These are phyloP conservation scores for Dryadula phaetusa DNA, from an alignment of 2,888 invertebrate species.

Conservation along the genomic window DNA sequence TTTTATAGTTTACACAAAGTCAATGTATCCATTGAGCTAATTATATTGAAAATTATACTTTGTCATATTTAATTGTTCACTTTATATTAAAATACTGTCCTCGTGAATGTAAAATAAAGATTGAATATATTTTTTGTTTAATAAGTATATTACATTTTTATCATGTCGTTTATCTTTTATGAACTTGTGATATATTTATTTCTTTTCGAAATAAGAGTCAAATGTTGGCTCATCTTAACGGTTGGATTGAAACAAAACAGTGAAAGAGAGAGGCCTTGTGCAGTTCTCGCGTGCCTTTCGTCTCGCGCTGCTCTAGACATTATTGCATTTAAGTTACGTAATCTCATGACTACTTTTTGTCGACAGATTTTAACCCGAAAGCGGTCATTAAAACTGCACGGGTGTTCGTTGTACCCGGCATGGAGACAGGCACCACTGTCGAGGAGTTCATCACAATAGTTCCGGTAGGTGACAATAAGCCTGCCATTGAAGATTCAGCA, in stretches of 20 bases:
- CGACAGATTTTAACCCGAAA: slow-evolving; percentile 69
- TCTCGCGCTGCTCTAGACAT: slow-evolving; percentile 56
- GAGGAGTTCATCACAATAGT: slow-evolving; percentile 86
- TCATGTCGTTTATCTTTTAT: no score
- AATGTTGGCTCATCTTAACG: slow-evolving; percentile 12
- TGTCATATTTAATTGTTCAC: background rate
- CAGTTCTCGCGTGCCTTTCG: slow-evolving; percentile 64
- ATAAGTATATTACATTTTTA: background rate
- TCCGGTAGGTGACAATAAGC: slow-evolving; percentile 81
- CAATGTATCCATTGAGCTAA: no score
- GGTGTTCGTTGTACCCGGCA: slow-evolving; percentile 71
- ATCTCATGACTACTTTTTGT: slow-evolving; percentile 69
- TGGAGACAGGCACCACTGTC: slow-evolving; percentile 75
- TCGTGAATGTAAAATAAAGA: no score
- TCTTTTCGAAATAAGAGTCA: background rate
- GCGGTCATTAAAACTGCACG: slow-evolving; percentile 59
- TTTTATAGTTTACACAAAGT: no score
- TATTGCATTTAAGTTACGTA: slow-evolving; percentile 66
- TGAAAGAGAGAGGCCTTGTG: slow-evolving; percentile 75
- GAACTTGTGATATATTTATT: no score
- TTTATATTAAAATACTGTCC: background rate
- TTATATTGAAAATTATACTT: no score
- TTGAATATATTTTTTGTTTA: background rate
- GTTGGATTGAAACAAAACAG: slow-evolving; percentile 60
- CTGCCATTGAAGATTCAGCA: slow-evolving; percentile 62